Conservation (phyloP, 2,888 invertebrate genomes). For the Encarsia formosa region DNA sequence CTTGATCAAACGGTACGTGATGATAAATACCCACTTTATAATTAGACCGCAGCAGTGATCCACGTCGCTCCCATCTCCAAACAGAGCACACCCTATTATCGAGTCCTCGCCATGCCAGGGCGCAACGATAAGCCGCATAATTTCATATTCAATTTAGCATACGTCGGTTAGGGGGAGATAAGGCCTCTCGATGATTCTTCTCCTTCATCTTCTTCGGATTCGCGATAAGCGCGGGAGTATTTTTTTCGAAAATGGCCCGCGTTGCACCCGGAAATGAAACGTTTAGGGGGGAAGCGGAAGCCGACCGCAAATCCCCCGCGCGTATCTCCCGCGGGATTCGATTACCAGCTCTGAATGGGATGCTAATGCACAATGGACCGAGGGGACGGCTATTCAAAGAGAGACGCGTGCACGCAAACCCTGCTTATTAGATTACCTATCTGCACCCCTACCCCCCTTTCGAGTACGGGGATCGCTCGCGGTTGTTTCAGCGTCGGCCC, state of each 20-base stretch:
- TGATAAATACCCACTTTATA: no score
- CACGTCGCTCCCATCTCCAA: no score
- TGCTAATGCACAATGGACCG: conserved; percentile 51
- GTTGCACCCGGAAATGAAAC: no score
- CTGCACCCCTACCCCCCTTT: no score
- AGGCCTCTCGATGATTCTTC: conserved; percentile 39
- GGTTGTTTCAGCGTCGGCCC: no score
- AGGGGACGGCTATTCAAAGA: conserved; percentile 14
- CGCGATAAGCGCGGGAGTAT: no score
- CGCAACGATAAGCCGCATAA: conserved; percentile 51
- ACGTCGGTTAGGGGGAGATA: conserved; percentile 43
- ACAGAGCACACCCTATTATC: conserved; percentile 30
- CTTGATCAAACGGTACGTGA: no score
- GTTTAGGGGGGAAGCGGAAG: conserved; percentile 34
- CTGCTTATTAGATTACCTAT: no score
- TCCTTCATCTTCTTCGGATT: conserved; percentile 29
- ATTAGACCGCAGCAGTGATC: no score
- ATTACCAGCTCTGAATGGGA: conserved; percentile 48
- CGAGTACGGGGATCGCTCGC: no score
- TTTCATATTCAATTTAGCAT: conserved; percentile 54
- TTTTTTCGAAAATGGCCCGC: no score
- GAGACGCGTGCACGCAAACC: neutral
- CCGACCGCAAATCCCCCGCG: conserved; percentile 48
- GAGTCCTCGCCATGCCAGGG: conserved; percentile 30
- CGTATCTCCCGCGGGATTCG: conserved; percentile 33